Percentiles rank a stretch among this genome's conserved stretches.
Evolutionary conservation across 1,140 invertebrate genomes (phyloP).

Genomic region (Cydia strobilella): DNA sequence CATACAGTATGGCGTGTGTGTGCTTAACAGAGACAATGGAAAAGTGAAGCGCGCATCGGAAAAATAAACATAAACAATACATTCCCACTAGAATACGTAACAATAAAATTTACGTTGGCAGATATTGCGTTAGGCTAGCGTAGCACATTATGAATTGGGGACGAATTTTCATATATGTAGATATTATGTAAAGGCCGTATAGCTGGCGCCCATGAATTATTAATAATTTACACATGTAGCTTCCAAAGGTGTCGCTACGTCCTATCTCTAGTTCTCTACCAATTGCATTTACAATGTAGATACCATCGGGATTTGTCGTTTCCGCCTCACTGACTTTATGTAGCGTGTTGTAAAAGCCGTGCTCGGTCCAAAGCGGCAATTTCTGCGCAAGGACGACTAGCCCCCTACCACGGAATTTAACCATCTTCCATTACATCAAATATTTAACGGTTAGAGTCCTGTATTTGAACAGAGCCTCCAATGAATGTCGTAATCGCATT

Average conservation of each 20-base stretch:
- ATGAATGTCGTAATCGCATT: slow-evolving; percentile 7
- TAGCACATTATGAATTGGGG: slow-evolving; percentile 6
- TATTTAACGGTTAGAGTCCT: neutral
- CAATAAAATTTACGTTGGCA: neutral
- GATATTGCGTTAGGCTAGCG: slow-evolving; percentile 2
- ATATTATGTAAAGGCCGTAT: slow-evolving; percentile 18
- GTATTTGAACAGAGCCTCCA: neutral
- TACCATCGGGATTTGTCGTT: slow-evolving; percentile 41
- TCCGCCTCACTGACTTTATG: slow-evolving; percentile 38
- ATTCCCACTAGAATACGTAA: neutral
- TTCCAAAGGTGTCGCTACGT: slow-evolving; percentile 8
- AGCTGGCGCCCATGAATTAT: slow-evolving; percentile 8
- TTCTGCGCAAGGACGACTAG: slow-evolving; percentile 44
- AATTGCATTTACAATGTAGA: slow-evolving; percentile 44
- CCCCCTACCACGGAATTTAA: neutral
- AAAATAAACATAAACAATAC: neutral
- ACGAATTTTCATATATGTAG: slow-evolving; percentile 1
- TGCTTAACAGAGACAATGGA: neutral
- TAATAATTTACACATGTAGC: slow-evolving; percentile 22
- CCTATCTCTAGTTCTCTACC: slow-evolving; percentile 40
- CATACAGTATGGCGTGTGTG: neutral
- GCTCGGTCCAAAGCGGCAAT: slow-evolving; percentile 47
- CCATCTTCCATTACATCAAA: neutral
- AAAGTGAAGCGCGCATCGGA: neutral
- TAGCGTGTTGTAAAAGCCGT: slow-evolving; percentile 34